Percentiles rank a stretch among this genome's conserved stretches.
These are phyloP conservation scores for Eristalinus sepulchralis DNA, from an alignment of 2,888 invertebrate genomes.

Conservation along the genomic window DNA sequence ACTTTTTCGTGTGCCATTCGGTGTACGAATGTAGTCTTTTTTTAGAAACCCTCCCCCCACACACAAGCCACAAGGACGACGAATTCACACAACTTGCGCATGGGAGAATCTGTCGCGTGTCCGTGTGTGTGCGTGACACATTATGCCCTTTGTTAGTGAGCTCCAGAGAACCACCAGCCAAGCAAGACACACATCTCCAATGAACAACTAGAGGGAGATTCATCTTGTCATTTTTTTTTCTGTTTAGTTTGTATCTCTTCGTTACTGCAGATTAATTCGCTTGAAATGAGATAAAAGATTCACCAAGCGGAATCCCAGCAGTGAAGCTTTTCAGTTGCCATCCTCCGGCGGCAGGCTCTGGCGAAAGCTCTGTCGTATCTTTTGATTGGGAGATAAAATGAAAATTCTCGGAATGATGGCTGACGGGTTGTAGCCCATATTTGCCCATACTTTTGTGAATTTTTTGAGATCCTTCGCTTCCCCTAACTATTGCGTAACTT, in stretches of 20 bases:
- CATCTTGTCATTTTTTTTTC: background rate
- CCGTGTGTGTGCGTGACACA: background rate
- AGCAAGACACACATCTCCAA: conserved; percentile 2
- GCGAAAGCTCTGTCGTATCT: conserved; percentile 10
- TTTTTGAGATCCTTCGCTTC: background rate
- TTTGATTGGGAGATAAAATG: background rate
- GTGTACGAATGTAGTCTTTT: conserved; percentile 17
- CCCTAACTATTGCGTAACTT: conserved; percentile 33
- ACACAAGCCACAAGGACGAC: conserved; percentile 24
- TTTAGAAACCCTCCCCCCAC: conserved; percentile 7
- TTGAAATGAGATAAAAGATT: conserved; percentile 21
- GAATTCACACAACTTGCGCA: conserved; percentile 1
- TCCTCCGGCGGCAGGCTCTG: too few relatives aligned
- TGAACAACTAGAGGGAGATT: background rate
- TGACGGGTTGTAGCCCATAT: background rate
- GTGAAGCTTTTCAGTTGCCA: background rate
- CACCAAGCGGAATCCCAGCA: background rate
- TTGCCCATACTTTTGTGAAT: background rate
- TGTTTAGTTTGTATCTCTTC: background rate
- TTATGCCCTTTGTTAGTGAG: conserved; percentile 26
- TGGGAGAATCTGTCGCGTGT: background rate
- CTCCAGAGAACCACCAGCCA: conserved; percentile 14
- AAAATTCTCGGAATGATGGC: conserved; percentile 5
- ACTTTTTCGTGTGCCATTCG: conserved; percentile 21
- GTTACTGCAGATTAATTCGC: conserved; percentile 34